phyloP scores from a whole-genome alignment of 2,113 vertebrate genomes.

The Semicossyphus pulcher region DNA sequence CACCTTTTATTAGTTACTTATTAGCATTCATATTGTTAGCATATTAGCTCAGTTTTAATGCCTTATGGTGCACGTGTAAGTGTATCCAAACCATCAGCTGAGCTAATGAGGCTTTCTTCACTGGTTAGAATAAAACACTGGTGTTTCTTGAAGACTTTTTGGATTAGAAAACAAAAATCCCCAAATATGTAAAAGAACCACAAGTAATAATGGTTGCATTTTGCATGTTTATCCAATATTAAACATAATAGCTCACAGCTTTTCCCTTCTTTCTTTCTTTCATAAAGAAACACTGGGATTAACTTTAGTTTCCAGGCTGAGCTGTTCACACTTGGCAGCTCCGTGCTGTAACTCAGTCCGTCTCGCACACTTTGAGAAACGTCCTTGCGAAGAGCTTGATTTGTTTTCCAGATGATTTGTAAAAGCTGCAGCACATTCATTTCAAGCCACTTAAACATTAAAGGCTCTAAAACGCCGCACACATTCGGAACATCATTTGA shows the following conservation, averaged over 20 bases:
- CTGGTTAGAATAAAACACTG: too few relatives aligned
- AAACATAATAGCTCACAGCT: background rate
- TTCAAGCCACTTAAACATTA: constrained; percentile 80
- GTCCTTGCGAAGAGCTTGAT: constrained; percentile 53
- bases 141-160: background rate
- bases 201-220: background rate
- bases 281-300: background rate
- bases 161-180: background rate
- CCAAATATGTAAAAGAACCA: background rate
- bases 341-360: constrained; percentile 15
- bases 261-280: background rate
- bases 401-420: constrained; percentile 71
- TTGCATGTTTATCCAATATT: background rate
- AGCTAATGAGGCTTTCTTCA: too few relatives aligned
- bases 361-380: constrained; percentile 34
- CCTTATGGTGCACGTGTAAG: too few relatives aligned
- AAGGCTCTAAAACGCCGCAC: constrained; percentile 71
- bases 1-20: too few relatives aligned
- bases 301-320: constrained; percentile 2
- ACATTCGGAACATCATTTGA: constrained; percentile 79
- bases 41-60: too few relatives aligned
- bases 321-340: constrained; percentile 46
- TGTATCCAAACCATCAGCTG: too few relatives aligned
- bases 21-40: too few relatives aligned
- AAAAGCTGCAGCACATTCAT: constrained; percentile 73